These are phyloP conservation scores for Helogale parvula DNA, from an alignment of 2,113 vertebrate species.

Conservation along the genomic window DNA sequence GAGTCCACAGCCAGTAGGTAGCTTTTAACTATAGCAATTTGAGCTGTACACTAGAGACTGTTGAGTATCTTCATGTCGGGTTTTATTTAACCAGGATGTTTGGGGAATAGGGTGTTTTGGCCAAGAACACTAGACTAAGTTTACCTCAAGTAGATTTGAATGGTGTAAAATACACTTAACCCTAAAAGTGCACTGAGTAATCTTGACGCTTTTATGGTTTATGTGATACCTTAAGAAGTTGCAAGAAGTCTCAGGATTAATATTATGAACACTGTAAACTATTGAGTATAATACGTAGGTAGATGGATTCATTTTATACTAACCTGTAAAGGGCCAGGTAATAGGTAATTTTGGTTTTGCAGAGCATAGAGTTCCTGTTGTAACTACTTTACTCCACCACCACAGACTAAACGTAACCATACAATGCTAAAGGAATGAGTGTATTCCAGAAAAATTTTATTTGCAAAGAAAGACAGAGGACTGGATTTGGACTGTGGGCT, in stretches of 20 bases:
- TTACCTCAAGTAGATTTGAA: not conserved
- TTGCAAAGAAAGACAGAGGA: not conserved
- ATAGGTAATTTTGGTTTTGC: not conserved
- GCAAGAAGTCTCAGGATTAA: not conserved
- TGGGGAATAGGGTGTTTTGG: not conserved
- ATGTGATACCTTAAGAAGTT: not conserved
- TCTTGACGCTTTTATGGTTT: not conserved
- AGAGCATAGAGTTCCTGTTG: not conserved
- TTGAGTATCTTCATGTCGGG: not conserved
- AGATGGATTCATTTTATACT: not conserved
- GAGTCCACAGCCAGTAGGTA: not conserved
- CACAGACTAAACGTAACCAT: not conserved
- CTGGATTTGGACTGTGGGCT: not conserved
- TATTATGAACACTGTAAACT: not conserved
- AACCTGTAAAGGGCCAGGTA: not conserved
- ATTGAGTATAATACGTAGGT: not conserved
- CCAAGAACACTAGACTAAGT: not conserved
- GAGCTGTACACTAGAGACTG: not conserved
- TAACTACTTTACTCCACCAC: not conserved
- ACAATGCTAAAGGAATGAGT: not conserved
- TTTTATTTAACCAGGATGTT: constrained; percentile 14
- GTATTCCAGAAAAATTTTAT: not conserved
- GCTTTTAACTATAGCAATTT: not conserved
- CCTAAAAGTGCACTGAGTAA: not conserved
- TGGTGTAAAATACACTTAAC: not conserved